Conservation (phyloP, 2,888 invertebrate genomes). For the Micropterix aruncella region DNA sequence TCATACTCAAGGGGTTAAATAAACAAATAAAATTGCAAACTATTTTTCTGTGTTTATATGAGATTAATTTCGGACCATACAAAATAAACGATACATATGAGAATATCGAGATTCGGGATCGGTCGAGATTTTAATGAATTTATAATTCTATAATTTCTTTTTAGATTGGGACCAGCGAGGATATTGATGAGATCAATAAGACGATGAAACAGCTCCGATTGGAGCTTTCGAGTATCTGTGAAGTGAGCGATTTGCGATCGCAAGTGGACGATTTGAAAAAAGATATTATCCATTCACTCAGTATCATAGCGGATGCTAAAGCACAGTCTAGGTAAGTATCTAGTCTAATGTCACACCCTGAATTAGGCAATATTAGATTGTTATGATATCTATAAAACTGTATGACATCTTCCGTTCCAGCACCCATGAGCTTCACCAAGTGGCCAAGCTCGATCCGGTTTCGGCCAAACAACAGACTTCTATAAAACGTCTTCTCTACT, state of each 20-base stretch:
- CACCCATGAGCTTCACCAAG: conserved; percentile 24
- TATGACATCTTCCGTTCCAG: conserved; percentile 21
- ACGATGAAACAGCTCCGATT: conserved; percentile 21
- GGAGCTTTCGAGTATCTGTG: conserved; percentile 21
- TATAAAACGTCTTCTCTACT: conserved; percentile 53
- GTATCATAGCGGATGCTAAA: conserved; percentile 30
- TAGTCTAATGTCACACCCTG: neutral
- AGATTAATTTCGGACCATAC: no score
- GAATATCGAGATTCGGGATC: no score
- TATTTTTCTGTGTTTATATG: no score
- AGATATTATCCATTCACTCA: conserved; percentile 30
- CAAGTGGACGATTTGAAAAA: conserved; percentile 28
- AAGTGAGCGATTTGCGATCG: conserved; percentile 25
- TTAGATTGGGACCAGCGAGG: conserved; percentile 9
- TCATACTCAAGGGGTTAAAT: no score
- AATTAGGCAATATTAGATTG: neutral
- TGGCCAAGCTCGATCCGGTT: conserved; percentile 46
- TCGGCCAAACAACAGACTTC: conserved; percentile 53
- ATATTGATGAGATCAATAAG: conserved; percentile 14
- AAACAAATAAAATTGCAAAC: no score
- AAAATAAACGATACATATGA: no score
- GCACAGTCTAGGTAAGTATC: conserved; percentile 29
- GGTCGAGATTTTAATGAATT: neutral
- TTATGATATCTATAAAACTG: no score
- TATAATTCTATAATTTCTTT: conserved; percentile 2